These are phyloP conservation scores for Poeciliopsis turrubarensis DNA, from an alignment of 2,113 vertebrate genomes.

Conservation along the genomic window DNA sequence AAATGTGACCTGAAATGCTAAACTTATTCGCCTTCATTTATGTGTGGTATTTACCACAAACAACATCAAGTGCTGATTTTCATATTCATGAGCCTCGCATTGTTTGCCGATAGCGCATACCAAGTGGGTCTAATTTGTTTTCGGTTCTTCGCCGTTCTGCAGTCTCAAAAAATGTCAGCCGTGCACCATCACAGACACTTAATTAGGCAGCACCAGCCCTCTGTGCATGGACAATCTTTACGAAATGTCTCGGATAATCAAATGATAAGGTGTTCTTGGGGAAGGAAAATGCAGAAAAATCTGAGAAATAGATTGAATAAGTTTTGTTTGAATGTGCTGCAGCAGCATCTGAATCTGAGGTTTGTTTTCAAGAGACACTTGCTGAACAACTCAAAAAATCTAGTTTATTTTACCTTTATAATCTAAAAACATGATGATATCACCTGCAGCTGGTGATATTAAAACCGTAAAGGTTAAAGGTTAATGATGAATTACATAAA, in stretches of 20 bases:
- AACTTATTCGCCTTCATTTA: conserved; percentile 15
- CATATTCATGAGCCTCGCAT: conserved; percentile 50
- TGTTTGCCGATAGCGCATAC: conserved; percentile 49
- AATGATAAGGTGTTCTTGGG: conserved; percentile 37
- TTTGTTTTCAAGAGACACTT: not conserved
- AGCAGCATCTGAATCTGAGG: not conserved
- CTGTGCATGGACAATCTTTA: conserved; percentile 19
- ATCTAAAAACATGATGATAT: too few species aligned
- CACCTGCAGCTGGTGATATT: too few species aligned
- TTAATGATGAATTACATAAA: too few species aligned
- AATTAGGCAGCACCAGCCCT: conserved; percentile 58
- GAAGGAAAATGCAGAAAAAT: conserved; percentile 24
- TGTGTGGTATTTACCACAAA: conserved; percentile 9
- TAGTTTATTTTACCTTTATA: too few species aligned
- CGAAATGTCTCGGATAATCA: conserved; percentile 55
- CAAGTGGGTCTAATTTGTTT: conserved; percentile 59
- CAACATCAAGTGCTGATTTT: conserved; percentile 32
- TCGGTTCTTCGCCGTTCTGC: conserved; percentile 27
- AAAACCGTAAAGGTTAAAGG: too few species aligned
- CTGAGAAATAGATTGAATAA: conserved; percentile 5
- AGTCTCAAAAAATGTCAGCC: conserved; percentile 52
- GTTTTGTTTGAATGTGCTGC: conserved; percentile 4
- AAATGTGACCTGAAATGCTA: not conserved
- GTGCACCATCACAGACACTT: conserved; percentile 52
- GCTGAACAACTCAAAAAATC: not conserved